A percentile compares a stretch with the other conserved stretches of the same genome.
phyloP scores from a whole-genome alignment of 2,888 invertebrate species.

The Limnephilus auricula region DNA sequence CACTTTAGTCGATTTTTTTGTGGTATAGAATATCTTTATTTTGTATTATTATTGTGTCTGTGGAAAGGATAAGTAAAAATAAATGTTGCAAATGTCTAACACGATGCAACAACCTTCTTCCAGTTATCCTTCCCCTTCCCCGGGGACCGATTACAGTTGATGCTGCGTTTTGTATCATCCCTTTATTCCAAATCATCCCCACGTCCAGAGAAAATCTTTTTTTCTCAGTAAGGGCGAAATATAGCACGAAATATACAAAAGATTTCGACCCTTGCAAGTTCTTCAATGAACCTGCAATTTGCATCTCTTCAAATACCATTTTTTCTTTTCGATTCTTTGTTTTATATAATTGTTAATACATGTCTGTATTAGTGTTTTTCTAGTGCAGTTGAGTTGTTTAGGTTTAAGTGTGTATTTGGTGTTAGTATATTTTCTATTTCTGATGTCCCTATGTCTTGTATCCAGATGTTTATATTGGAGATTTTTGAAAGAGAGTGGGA shows the following conservation, averaged over 20 bases:
- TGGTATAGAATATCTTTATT: neutral
- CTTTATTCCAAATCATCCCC: neutral
- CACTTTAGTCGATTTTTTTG: neutral
- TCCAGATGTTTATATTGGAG: no score
- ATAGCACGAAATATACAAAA: neutral
- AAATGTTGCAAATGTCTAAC: neutral
- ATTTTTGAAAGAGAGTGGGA: no score
- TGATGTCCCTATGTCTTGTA: no score
- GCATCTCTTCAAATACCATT: neutral
- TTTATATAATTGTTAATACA: no score
- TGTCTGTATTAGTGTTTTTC: no score
- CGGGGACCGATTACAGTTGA: slow-evolving; percentile 35
- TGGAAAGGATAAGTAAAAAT: neutral
- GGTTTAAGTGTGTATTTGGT: no score
- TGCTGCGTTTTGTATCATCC: slow-evolving; percentile 40
- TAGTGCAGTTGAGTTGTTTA: no score
- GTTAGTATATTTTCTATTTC: no score
- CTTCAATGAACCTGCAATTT: neutral
- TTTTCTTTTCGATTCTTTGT: neutral
- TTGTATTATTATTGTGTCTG: neutral
- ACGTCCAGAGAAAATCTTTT: neutral
- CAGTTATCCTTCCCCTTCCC: neutral
- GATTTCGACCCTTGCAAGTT: neutral
- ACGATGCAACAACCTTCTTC: slow-evolving; percentile 15
- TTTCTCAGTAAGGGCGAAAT: neutral